Conservation (phyloP, 1,140 invertebrate genomes). For the Lethrus apterus region DNA sequence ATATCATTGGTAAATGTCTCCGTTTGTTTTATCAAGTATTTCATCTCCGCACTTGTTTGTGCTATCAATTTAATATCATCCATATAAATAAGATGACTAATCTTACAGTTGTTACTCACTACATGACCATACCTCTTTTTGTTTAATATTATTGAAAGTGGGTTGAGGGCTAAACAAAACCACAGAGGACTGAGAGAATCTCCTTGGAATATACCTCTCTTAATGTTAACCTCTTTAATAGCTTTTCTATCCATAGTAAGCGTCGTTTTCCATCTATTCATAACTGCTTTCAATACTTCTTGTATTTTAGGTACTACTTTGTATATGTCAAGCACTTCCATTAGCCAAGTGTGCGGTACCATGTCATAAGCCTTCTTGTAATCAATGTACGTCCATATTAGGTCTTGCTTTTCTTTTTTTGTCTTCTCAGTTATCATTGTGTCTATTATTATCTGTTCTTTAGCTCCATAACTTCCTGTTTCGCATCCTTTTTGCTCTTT, state of each 20-base stretch:
- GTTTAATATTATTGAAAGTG: slow-evolving; percentile 10
- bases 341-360: slow-evolving; percentile 22
- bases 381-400: slow-evolving; percentile 21
- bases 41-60: slow-evolving; percentile 1
- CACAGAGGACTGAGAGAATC: slow-evolving; percentile 25
- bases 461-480: slow-evolving; percentile 19
- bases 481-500: slow-evolving; percentile 27
- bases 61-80: slow-evolving; percentile 19
- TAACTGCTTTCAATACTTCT: background rate
- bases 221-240: slow-evolving; percentile 2
- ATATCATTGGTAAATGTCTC: background rate
- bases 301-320: slow-evolving; percentile 12
- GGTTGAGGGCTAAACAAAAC: slow-evolving; percentile 24
- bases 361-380: slow-evolving; percentile 24
- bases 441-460: slow-evolving; percentile 23
- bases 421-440: slow-evolving; percentile 18
- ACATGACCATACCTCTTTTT: background rate
- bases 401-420: slow-evolving; percentile 13
- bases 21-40: background rate
- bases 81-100: slow-evolving; percentile 13
- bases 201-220: slow-evolving; percentile 26
- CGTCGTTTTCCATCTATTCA: slow-evolving; percentile 10
- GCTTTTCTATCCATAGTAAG: background rate
- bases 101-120: background rate
- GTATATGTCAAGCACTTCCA: slow-evolving; percentile 20